Evolutionary conservation across 1,140 invertebrate genomes (phyloP).

Genomic region (Latrodectus geometricus): DNA sequence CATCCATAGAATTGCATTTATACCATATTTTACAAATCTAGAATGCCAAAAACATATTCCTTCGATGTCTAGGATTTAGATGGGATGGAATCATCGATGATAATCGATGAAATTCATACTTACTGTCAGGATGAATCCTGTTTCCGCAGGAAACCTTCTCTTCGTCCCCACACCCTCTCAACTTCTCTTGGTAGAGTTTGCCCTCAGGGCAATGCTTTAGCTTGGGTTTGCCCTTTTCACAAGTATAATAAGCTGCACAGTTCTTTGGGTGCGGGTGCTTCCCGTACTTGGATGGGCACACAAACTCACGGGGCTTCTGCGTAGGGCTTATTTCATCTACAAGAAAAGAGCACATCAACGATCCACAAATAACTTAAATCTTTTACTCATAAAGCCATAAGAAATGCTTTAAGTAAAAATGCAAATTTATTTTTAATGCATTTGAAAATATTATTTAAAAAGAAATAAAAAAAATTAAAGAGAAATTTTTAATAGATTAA

Average conservation of each 20-base stretch:
- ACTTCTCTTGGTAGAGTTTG: conserved; percentile 22
- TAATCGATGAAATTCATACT: neutral
- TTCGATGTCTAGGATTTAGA: neutral
- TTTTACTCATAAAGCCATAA: no score
- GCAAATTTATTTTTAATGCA: no score
- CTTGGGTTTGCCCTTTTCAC: conserved; percentile 33
- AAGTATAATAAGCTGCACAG: conserved; percentile 36
- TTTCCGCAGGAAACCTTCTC: conserved; percentile 82
- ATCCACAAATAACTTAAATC: no score
- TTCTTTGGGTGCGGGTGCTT: conserved; percentile 37
- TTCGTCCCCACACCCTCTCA: conserved; percentile 83
- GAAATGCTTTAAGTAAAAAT: no score
- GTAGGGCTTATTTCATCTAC: conserved; percentile 26
- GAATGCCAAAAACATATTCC: neutral
- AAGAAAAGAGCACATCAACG: no score
- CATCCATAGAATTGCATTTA: no score
- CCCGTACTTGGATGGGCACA: conserved; percentile 39
- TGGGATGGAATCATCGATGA: no score
- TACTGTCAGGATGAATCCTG: conserved; percentile 46
- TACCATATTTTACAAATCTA: neutral
- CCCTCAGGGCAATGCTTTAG: conserved; percentile 10
- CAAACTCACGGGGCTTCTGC: conserved; percentile 15
- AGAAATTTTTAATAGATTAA: no score
- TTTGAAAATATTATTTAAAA: no score
- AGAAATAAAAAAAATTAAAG: no score